Conservation (phyloP, 2,888 invertebrate species). For the Ernsta delagoae region DNA sequence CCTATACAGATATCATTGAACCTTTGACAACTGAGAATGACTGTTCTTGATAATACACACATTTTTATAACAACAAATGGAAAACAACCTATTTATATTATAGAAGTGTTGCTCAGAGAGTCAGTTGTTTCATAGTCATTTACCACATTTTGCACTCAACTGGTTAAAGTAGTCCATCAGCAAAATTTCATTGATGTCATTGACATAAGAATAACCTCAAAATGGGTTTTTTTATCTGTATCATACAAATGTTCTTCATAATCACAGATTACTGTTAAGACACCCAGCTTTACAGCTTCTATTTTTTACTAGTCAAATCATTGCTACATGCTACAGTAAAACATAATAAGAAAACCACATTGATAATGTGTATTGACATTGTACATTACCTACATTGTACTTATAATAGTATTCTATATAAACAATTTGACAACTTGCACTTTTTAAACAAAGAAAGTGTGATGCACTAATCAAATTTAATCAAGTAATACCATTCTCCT, state of each 20-base stretch:
- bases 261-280: not conserved
- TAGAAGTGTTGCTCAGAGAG: not conserved
- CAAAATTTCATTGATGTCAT: conserved; percentile 14
- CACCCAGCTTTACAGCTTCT: not conserved
- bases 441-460: conserved; percentile 71
- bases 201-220: conserved; percentile 28
- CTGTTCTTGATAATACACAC: not conserved
- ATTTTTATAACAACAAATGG: not conserved
- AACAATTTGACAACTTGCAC: conserved; percentile 76
- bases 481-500: conserved; percentile 22
- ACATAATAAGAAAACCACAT: not conserved
- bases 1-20: not conserved
- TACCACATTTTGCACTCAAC: not conserved
- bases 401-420: conserved; percentile 60
- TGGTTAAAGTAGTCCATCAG: not conserved
- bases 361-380: conserved; percentile 9
- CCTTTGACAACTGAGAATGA: not conserved
- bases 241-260: not conserved
- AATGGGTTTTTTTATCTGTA: conserved; percentile 3
- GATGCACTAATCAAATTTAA: conserved; percentile 45
- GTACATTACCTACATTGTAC: no score
- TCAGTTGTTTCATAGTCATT: not conserved
- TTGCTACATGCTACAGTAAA: not conserved
- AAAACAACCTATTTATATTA: not conserved
- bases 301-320: not conserved